Evolutionary conservation across 2,113 vertebrate genomes (phyloP).

Genomic region (Plecotus auritus): DNA sequence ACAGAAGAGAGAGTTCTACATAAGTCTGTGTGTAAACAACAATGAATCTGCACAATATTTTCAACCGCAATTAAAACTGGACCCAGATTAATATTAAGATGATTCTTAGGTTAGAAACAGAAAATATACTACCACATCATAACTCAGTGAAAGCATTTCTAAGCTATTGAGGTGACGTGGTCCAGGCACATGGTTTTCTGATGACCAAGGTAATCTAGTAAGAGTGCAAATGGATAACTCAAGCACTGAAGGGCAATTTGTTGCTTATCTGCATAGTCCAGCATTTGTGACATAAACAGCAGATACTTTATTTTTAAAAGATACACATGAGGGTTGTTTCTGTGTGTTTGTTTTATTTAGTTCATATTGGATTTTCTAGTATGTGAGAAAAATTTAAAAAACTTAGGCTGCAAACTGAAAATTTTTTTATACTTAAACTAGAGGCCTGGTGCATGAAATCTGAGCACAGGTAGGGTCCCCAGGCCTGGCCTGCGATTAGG

Average conservation of each 20-base stretch:
- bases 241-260: not conserved
- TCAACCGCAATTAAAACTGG: not conserved
- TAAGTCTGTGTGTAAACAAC: not conserved
- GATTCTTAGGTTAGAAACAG: not conserved
- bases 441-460: no score
- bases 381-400: not conserved
- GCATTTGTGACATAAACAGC: constrained; percentile 20
- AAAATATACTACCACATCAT: not conserved
- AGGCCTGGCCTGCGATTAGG: no score
- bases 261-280: constrained; percentile 9
- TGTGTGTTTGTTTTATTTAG: not conserved
- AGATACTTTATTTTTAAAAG: not conserved
- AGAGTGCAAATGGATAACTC: not conserved
- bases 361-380: not conserved
- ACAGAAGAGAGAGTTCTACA: not conserved
- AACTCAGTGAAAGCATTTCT: not conserved
- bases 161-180: not conserved
- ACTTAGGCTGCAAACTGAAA: not conserved
- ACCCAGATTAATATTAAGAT: not conserved
- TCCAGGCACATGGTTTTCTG: not conserved
- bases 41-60: not conserved
- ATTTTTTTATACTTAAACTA: not conserved
- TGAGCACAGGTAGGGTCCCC: no score
- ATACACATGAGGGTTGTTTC: not conserved
- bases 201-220: not conserved